Percentiles rank a stretch among this genome's conserved stretches.
Evolutionary conservation across 2,888 invertebrate species (phyloP).

Genomic region (Drosophila diplacantha): DNA sequence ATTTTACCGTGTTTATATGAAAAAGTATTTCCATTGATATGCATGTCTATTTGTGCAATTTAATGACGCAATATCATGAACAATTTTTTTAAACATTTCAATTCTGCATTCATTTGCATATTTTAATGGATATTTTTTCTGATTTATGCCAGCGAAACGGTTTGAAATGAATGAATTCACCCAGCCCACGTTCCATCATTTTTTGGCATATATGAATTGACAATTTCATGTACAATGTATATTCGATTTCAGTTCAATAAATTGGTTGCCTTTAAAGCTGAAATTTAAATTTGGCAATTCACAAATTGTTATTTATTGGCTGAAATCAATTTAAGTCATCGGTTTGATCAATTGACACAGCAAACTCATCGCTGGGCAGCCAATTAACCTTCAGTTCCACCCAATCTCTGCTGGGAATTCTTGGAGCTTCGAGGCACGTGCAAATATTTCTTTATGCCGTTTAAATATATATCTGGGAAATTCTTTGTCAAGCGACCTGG

Average conservation of each 20-base stretch:
- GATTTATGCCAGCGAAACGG: slow-evolving; percentile 20
- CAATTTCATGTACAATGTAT: slow-evolving; percentile 26
- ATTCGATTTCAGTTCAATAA: slow-evolving; percentile 25
- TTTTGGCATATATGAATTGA: slow-evolving; percentile 24
- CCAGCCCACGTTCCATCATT: slow-evolving; percentile 21
- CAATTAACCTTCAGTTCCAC: slow-evolving; percentile 51
- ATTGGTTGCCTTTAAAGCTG: slow-evolving; percentile 17
- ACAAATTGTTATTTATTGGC: slow-evolving; percentile 21
- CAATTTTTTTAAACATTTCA: slow-evolving; percentile 6
- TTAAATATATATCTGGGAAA: slow-evolving; percentile 7
- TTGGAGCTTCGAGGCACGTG: slow-evolving; percentile 24
- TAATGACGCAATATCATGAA: slow-evolving; percentile 29
- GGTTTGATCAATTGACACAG: slow-evolving; percentile 32
- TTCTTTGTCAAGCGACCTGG: slow-evolving; percentile 6
- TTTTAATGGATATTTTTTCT: slow-evolving; percentile 20
- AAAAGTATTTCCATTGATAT: slow-evolving; percentile 9
- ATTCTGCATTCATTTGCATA: slow-evolving; percentile 28
- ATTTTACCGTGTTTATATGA: slow-evolving; percentile 3
- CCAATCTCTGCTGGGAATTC: slow-evolving; percentile 26
- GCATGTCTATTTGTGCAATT: slow-evolving; percentile 14
- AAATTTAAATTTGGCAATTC: slow-evolving; percentile 37
- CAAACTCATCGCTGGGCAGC: slow-evolving; percentile 28
- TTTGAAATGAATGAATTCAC: slow-evolving; percentile 17
- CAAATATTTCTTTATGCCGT: slow-evolving; percentile 17
- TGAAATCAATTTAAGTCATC: slow-evolving; percentile 29